Evolutionary conservation across 2,113 vertebrate species (phyloP).

Genomic region (Aplodontia rufa): DNA sequence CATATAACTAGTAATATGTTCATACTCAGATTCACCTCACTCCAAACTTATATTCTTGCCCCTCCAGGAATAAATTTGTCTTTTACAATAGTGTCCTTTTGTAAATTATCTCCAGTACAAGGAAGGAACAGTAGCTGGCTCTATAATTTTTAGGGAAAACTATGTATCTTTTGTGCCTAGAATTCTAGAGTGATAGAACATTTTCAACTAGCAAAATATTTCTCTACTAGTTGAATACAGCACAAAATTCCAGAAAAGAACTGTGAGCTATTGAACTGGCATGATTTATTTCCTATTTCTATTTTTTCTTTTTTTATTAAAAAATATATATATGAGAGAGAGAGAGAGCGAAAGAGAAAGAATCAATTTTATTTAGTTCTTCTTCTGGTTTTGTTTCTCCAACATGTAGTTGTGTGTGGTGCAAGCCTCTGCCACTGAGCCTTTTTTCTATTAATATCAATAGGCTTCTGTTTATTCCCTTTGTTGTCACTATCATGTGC

Average conservation of each 20-base stretch:
- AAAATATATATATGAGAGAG: no score
- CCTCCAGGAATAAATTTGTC: neutral
- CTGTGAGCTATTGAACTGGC: neutral
- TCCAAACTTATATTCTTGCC: neutral
- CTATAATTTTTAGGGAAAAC: neutral
- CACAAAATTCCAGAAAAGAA: neutral
- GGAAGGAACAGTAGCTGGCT: neutral
- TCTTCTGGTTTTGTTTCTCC: no score
- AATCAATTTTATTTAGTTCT: no score
- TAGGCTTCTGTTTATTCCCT: neutral
- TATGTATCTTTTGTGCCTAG: neutral
- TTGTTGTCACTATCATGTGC: neutral
- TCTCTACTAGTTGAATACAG: neutral
- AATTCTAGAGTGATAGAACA: neutral
- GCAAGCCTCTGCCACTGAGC: no score
- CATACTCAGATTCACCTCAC: neutral
- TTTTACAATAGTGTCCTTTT: neutral
- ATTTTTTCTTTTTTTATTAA: no score
- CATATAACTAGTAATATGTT: neutral
- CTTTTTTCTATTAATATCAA: conserved; percentile 17
- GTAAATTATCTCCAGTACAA: neutral
- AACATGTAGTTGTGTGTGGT: no score
- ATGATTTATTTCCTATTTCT: neutral
- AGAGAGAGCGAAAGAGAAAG: no score
- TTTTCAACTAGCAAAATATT: conserved; percentile 1